Evolutionary conservation across 2,888 invertebrate species (phyloP).

Genomic region (Ditylenchus weischeri): DNA sequence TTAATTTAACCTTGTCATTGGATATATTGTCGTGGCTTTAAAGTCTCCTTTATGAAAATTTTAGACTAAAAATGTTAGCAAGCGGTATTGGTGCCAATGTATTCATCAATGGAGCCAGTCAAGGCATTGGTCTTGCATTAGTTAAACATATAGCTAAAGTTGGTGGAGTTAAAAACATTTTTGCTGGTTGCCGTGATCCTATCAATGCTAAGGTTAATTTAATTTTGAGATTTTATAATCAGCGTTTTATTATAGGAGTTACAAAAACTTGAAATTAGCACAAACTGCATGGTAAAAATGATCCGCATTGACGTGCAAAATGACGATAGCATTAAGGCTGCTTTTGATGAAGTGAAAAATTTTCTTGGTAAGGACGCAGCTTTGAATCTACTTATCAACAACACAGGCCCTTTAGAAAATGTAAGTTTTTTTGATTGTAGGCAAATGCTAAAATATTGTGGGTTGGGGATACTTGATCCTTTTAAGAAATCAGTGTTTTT

Average conservation of each 20-base stretch:
- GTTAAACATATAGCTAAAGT: slow-evolving; percentile 66
- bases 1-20: no score
- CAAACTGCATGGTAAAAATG: not conserved
- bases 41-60: no score
- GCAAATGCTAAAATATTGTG: no score
- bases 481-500: no score
- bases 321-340: not conserved
- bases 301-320: not conserved
- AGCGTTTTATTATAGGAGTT: no score
- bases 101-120: slow-evolving; percentile 82
- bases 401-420: not conserved
- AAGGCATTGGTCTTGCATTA: slow-evolving; percentile 82
- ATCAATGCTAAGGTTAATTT: slow-evolving; percentile 61
- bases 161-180: slow-evolving; percentile 69
- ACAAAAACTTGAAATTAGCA: no score
- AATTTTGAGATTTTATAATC: no score
- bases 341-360: not conserved
- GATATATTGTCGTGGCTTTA: no score
- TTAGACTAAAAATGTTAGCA: not conserved
- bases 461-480: no score
- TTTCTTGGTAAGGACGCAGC: not conserved
- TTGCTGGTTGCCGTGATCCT: slow-evolving; percentile 79
- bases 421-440: no score
- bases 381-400: slow-evolving; percentile 1
- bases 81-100: slow-evolving; percentile 60